These are phyloP conservation scores for Propithecus perrieri DNA, from an alignment of 2,797 vertebrate species.

Conservation along the genomic window DNA sequence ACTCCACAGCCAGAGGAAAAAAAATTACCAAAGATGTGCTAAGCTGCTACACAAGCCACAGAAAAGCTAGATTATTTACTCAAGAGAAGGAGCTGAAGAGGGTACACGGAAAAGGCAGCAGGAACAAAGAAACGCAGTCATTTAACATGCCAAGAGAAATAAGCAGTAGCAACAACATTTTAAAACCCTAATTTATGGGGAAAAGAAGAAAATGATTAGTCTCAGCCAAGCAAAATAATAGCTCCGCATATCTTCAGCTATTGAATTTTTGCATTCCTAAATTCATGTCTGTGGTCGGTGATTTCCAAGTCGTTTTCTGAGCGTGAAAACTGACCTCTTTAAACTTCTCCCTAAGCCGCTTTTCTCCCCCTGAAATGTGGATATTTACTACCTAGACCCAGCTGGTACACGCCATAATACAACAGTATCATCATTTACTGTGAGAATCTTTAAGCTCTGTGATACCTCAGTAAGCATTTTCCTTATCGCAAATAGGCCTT, in stretches of 20 bases:
- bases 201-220: constrained; percentile 66
- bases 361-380: background rate
- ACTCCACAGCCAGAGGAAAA: background rate
- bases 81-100: constrained; percentile 39
- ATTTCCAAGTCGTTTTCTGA: constrained; percentile 67
- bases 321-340: constrained; percentile 65
- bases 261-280: constrained; percentile 72
- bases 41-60: constrained; percentile 43
- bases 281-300: constrained; percentile 68
- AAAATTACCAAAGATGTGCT: background rate
- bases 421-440: background rate
- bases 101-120: constrained; percentile 35
- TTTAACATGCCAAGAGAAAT: constrained; percentile 55
- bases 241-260: constrained; percentile 61
- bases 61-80: constrained; percentile 20
- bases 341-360: constrained; percentile 53
- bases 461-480: background rate
- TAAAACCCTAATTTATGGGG: constrained; percentile 73
- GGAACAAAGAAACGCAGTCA: constrained; percentile 68
- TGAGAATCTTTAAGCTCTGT: background rate
- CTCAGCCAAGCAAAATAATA: constrained; percentile 77
- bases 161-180: constrained; percentile 75
- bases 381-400: background rate
- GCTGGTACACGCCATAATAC: background rate
- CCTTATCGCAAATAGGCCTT: background rate